These are phyloP conservation scores for Clamator glandarius DNA, from an alignment of 2,797 vertebrate species.

Conservation along the genomic window DNA sequence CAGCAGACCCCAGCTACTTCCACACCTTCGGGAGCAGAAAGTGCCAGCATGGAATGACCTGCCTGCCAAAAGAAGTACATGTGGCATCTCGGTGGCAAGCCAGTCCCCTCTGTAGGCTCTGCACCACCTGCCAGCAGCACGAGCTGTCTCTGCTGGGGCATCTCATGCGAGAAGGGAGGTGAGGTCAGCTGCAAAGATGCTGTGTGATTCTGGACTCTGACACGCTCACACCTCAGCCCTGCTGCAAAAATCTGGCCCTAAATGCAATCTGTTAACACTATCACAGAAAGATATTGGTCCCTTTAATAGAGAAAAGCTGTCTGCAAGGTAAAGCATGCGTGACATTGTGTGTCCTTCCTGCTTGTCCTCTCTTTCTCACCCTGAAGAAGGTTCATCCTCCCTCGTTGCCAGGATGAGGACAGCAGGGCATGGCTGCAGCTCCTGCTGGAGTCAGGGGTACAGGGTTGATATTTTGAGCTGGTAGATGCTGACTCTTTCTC, in stretches of 20 bases:
- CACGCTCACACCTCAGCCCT: background rate
- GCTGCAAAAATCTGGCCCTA: background rate
- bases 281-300: background rate
- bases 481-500: background rate
- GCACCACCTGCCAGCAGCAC: background rate
- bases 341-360: constrained; percentile 29
- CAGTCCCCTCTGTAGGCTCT: background rate
- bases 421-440: background rate
- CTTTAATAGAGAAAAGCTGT: background rate
- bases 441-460: background rate
- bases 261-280: background rate
- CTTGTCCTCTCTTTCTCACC: background rate
- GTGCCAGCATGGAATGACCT: background rate
- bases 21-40: background rate
- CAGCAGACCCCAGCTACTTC: background rate
- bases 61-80: background rate
- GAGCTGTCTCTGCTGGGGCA: background rate
- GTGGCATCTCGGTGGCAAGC: background rate
- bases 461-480: background rate
- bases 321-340: background rate
- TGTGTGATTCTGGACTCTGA: background rate
- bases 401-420: background rate
- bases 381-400: background rate
- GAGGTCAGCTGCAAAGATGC: background rate
- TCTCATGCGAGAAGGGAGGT: background rate